Percentiles rank a stretch among this genome's conserved stretches.
Conservation (phyloP, 2,797 vertebrate species). For the Melanotaenia trifasciata region DNA sequence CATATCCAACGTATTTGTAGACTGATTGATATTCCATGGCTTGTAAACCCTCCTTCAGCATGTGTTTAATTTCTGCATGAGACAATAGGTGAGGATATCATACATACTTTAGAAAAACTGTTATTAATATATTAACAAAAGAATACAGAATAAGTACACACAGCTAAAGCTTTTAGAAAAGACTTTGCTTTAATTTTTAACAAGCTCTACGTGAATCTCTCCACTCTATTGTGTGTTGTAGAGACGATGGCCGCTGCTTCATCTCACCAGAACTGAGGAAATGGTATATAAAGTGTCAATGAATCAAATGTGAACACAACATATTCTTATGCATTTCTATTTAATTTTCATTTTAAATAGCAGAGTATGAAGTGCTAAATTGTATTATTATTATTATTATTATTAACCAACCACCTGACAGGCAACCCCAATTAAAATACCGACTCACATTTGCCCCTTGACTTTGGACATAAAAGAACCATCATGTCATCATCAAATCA, state of each 20-base stretch:
- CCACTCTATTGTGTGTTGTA: too few species aligned
- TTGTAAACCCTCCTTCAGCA: slow-evolving; percentile 51
- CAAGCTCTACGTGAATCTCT: too few species aligned
- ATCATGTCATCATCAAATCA: too few species aligned
- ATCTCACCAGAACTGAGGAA: too few species aligned
- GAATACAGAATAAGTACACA: slow-evolving; percentile 43
- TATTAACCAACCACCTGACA: background rate
- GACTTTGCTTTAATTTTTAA: background rate
- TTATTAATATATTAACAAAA: slow-evolving; percentile 54
- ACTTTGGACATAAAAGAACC: background rate
- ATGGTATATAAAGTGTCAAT: too few species aligned
- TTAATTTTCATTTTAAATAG: too few species aligned
- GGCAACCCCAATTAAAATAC: background rate
- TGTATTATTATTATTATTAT: background rate
- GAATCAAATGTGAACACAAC: too few species aligned
- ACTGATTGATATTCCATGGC: slow-evolving; percentile 71
- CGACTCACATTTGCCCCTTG: background rate
- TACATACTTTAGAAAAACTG: slow-evolving; percentile 39
- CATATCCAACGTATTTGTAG: slow-evolving; percentile 67
- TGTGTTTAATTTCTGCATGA: slow-evolving; percentile 62
- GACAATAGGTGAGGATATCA: slow-evolving; percentile 52
- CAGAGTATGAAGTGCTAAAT: background rate
- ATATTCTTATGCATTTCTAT: too few species aligned
- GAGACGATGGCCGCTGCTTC: too few species aligned
- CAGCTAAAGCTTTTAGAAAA: background rate